phyloP scores from a whole-genome alignment of 2,888 invertebrate genomes.

The Fragum whitleyi region DNA sequence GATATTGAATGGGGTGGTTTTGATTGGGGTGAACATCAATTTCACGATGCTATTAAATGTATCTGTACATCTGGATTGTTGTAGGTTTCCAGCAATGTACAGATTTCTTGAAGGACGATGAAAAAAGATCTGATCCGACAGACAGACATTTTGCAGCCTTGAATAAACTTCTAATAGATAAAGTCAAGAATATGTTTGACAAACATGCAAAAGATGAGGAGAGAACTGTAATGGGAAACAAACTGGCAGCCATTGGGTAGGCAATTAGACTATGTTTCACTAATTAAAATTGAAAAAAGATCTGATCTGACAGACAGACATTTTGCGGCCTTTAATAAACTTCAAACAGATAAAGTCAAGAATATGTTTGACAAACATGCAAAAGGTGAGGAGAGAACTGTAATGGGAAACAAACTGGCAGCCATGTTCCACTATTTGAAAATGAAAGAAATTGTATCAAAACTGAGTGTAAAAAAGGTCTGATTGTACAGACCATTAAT shows the following conservation, averaged over 20 bases:
- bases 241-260: constrained; percentile 65
- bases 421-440: constrained; percentile 12
- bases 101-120: constrained; percentile 24
- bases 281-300: neutral
- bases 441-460: neutral
- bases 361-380: constrained; percentile 26
- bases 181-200: constrained; percentile 35
- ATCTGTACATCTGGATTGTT: too few relatives aligned
- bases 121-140: neutral
- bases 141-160: constrained; percentile 33
- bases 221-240: constrained; percentile 66
- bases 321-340: constrained; percentile 38
- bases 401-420: constrained; percentile 68
- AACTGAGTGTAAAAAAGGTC: neutral
- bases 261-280: constrained; percentile 15
- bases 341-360: constrained; percentile 45
- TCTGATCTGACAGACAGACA: constrained; percentile 1
- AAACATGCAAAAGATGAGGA: constrained; percentile 48
- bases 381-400: constrained; percentile 55
- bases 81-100: constrained; percentile 36
- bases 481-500: constrained; percentile 10
- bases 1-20: too few relatives aligned
- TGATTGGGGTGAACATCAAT: too few relatives aligned
- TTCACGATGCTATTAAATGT: too few relatives aligned
- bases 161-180: constrained; percentile 44